Evolutionary conservation across 2,797 vertebrate species (phyloP).

Genomic region (Craterocephalus amniculus): DNA sequence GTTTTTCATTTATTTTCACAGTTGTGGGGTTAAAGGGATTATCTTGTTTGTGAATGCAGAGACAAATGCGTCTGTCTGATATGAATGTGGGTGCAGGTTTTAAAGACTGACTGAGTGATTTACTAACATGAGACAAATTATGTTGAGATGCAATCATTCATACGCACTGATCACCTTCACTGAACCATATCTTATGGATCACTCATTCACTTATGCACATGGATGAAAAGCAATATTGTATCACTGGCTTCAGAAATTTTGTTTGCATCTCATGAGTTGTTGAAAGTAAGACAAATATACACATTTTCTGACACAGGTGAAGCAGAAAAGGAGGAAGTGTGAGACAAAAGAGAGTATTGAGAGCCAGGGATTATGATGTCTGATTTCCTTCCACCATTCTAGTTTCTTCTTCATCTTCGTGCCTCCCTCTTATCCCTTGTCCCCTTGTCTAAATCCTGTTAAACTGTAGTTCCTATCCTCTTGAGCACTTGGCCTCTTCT

Average conservation of each 20-base stretch:
- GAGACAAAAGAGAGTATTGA: conserved; percentile 20
- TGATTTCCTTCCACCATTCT: conserved; percentile 23
- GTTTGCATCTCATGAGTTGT: conserved; percentile 23
- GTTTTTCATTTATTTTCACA: conserved; percentile 13
- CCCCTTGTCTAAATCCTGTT: conserved; percentile 11
- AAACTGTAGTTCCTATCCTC: conserved; percentile 20
- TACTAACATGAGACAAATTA: conserved; percentile 29
- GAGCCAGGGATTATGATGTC: conserved; percentile 21
- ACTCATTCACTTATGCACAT: conserved; percentile 9
- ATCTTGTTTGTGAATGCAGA: conserved; percentile 4
- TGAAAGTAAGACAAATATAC: conserved; percentile 30
- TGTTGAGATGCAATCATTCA: conserved; percentile 17
- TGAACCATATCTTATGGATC: conserved; percentile 29
- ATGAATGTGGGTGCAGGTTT: conserved; percentile 1
- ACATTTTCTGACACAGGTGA: conserved; percentile 54
- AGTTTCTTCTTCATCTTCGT: conserved; percentile 12
- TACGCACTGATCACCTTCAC: conserved; percentile 12
- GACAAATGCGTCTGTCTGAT: conserved; percentile 8
- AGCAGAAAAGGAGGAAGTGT: conserved; percentile 36
- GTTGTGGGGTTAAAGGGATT: conserved; percentile 9
- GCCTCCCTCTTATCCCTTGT: conserved; percentile 17
- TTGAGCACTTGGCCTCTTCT: conserved; percentile 15
- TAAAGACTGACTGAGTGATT: conserved; percentile 15
- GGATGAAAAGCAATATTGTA: conserved; percentile 1
- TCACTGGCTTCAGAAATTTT: background rate